phyloP scores from a whole-genome alignment of 1,140 invertebrate species.

The Pomphorhynchus laevis region DNA sequence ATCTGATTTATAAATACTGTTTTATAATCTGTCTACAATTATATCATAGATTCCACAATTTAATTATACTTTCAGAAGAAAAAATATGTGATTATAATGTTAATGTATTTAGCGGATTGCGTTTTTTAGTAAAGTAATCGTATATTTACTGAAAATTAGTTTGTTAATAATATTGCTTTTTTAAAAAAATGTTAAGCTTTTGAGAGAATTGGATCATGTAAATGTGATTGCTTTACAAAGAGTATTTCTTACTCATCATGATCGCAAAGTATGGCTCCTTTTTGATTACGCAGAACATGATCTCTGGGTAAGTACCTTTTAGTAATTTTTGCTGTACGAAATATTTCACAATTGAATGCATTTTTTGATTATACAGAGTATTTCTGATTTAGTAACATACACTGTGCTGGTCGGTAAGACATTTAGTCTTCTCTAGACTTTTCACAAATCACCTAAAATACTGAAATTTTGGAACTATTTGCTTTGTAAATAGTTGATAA shows the following conservation, averaged over 20 bases:
- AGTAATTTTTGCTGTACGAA: background rate
- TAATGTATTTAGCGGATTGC: background rate
- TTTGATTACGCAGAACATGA: conserved; percentile 99
- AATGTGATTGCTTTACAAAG: conserved; percentile 80
- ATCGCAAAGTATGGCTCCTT: conserved; percentile 78
- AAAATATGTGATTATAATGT: too few species aligned
- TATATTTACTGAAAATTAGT: background rate
- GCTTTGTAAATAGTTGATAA: too few species aligned
- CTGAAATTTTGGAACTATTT: background rate
- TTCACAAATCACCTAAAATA: background rate
- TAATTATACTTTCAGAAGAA: too few species aligned
- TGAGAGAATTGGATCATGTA: conserved; percentile 80
- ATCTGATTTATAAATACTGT: too few species aligned
- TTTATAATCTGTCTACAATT: too few species aligned
- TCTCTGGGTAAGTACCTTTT: conserved; percentile 35
- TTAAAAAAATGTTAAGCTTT: conserved; percentile 36
- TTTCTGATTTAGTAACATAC: conserved; percentile 11
- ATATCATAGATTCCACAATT: too few species aligned
- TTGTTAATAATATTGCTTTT: conserved; percentile 8
- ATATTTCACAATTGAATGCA: background rate
- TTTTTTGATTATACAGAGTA: too few species aligned
- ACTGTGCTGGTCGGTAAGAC: background rate
- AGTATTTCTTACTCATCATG: conserved; percentile 79
- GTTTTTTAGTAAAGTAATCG: background rate
- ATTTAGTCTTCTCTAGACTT: background rate